phyloP scores from a whole-genome alignment of 92 coral and sea anemone genomes.

The Actinernus sp. region DNA sequence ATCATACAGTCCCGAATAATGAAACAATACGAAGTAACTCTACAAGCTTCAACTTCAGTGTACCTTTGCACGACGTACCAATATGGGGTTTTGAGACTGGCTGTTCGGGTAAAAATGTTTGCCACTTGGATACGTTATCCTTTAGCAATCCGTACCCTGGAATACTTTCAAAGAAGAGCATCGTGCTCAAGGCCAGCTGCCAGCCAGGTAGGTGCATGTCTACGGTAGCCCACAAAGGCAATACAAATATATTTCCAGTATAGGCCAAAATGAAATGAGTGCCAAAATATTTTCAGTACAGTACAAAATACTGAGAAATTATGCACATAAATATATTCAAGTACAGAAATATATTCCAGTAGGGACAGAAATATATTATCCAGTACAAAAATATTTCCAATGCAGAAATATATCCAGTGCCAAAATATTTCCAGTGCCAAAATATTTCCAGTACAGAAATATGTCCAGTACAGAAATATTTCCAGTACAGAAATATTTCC shows the following conservation, averaged over 20 bases:
- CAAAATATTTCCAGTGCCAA: no score
- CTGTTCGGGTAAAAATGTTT: constrained; percentile 27
- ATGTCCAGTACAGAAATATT: no score
- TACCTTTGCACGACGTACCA: constrained; percentile 1
- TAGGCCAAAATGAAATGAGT: neutral
- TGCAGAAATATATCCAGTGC: no score
- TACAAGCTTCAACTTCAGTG: constrained; percentile 18
- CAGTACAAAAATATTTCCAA: no score
- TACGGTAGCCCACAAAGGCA: neutral
- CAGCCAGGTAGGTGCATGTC: constrained; percentile 49
- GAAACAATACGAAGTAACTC: neutral
- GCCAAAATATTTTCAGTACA: no score
- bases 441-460: no score
- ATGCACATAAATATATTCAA: no score
- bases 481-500: no score
- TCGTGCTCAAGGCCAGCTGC: constrained; percentile 43
- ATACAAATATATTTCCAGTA: neutral
- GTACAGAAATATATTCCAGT: no score
- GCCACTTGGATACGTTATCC: constrained; percentile 6
- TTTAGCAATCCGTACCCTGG: constrained; percentile 54
- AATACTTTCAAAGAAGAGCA: constrained; percentile 18
- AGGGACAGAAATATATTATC: no score
- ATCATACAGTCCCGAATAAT: constrained; percentile 10
- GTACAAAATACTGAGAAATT: no score
- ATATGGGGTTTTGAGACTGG: constrained; percentile 4